These are phyloP conservation scores for Anoura caudifer DNA, from an alignment of 2,113 vertebrate genomes.

Conservation along the genomic window DNA sequence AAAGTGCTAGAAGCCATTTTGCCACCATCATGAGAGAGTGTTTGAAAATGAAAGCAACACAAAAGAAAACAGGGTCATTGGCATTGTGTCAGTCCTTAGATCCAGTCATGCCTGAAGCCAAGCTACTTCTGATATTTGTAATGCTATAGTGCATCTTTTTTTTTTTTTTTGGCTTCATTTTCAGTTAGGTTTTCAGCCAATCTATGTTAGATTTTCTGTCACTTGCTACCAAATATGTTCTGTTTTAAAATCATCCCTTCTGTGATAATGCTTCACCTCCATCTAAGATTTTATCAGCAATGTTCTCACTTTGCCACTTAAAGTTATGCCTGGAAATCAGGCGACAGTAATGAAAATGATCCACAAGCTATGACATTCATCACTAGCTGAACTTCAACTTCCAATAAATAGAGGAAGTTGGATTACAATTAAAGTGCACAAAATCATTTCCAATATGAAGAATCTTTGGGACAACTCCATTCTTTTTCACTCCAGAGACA, in stretches of 20 bases:
- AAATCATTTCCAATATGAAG: conserved; percentile 61
- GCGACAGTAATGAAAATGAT: conserved; percentile 38
- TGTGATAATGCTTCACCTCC: neutral
- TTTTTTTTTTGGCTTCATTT: neutral
- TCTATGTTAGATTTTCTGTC: neutral
- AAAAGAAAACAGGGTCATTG: neutral
- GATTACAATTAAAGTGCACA: conserved; percentile 59
- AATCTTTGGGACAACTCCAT: conserved; percentile 53
- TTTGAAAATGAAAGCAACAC: neutral
- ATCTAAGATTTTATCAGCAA: neutral
- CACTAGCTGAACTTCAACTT: conserved; percentile 40
- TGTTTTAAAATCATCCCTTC: neutral
- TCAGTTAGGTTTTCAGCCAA: neutral
- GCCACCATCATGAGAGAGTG: neutral
- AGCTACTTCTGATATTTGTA: neutral
- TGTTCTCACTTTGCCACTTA: conserved; percentile 29
- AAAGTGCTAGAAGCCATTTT: neutral
- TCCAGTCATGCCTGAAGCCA: neutral
- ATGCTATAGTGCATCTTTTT: neutral
- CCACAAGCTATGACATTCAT: neutral
- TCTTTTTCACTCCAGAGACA: conserved; percentile 46
- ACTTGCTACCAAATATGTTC: neutral
- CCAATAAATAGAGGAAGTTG: conserved; percentile 56
- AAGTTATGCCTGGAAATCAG: conserved; percentile 32
- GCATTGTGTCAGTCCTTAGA: neutral